Evolutionary conservation across 2,113 vertebrate genomes (phyloP).

Genomic region (Saccopteryx leptura): DNA sequence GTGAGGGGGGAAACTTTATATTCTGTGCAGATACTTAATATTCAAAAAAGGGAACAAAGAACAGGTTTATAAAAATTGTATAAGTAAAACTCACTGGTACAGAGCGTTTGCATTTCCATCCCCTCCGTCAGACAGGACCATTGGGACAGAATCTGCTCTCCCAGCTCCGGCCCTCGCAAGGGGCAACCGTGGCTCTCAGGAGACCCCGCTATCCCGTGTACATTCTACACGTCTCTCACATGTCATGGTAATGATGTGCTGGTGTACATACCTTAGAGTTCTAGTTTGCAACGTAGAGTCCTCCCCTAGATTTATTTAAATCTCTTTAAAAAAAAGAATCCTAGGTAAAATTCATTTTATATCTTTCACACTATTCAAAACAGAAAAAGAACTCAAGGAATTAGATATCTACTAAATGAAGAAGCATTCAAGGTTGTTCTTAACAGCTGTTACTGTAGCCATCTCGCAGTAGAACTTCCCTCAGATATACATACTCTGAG

Average conservation of each 20-base stretch:
- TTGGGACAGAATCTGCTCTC: neutral
- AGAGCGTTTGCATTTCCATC: conserved; percentile 46
- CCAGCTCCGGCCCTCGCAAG: neutral
- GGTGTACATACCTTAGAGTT: neutral
- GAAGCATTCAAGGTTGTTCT: neutral
- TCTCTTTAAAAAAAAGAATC: neutral
- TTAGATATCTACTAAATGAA: conserved; percentile 17
- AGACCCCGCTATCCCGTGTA: neutral
- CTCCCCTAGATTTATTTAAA: neutral
- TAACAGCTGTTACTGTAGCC: neutral
- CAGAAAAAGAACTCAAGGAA: neutral
- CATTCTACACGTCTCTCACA: neutral
- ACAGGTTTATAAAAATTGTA: neutral
- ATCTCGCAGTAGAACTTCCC: neutral
- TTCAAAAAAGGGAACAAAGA: conserved; percentile 49
- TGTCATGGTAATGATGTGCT: neutral
- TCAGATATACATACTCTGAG: neutral
- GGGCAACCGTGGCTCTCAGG: neutral
- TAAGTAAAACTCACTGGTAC: neutral
- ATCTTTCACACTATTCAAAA: conserved; percentile 35
- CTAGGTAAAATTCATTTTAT: conserved; percentile 11
- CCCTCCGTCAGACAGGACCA: neutral
- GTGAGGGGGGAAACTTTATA: neutral
- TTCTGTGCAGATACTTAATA: neutral
- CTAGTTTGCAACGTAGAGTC: neutral